Evolutionary conservation across 2,113 vertebrate species (phyloP), one percentile per base, ranked within the genome.

Genomic region (Gopherus flavomarginatus): DNA sequence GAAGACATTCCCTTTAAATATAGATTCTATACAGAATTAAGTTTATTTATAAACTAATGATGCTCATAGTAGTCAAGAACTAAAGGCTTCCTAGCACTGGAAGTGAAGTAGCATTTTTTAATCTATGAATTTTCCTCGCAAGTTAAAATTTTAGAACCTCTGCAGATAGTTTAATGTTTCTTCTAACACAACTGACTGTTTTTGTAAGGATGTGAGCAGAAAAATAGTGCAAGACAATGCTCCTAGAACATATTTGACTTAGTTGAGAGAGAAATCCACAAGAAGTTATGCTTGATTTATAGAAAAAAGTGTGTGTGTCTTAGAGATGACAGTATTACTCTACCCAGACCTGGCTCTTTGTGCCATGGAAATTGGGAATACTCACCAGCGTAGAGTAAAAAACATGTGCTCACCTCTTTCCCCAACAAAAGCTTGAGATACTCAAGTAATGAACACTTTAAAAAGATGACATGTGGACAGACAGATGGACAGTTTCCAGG

Each of bases 331-430:
- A 44, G 6, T 4, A 38, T 0, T 24, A 3, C 0, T 26, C 49
- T 17, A 26, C 88, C 47, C 86, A 42, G 4, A 5, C 22, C 0
- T 0, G 2, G 11, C 17, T 31, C 21, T 3, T 0, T 72, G 75
- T 47, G 53, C 65, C 86, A 22, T 8, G 69, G n/a, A 29, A 8
- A 0, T 83, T 1, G 4, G 29, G 0, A 8, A 44, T 53, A 35
- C 72, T 24, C 5, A 11, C 11, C 12, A 16, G n/a, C 10, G 9
- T 42, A 0, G 13, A 31, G 44, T 47, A 24, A 19, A 24, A 19
- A 57, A 12, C 6, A 16, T 83, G 6, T 0, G 0, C 0, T 0
- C 0, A 35, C 65, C 4, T 0, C 11, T 54, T 1, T 22, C 0
- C 8, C 13, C 29, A 35, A 7, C 1, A 54, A 1, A 1, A 0